phyloP scores from a whole-genome alignment of 2,113 vertebrate genomes.

The Pomatorhinus ruficollis region DNA sequence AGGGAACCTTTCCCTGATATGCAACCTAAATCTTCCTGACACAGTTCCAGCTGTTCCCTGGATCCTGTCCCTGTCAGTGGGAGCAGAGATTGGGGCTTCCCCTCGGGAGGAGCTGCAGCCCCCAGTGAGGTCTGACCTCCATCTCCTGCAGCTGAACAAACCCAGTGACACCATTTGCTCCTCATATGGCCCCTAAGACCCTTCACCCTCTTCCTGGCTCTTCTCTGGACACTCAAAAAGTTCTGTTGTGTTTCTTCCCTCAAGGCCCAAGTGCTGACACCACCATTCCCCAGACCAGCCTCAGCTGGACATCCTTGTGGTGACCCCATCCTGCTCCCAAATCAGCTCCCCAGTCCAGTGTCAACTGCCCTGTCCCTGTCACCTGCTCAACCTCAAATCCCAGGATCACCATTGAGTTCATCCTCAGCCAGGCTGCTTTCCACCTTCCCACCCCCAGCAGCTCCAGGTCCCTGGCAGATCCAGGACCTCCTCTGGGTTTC shows the following conservation, averaged over 20 bases:
- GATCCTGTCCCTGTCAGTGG: background rate
- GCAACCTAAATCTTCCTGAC: background rate
- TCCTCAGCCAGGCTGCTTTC: background rate
- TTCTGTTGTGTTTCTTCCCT: background rate
- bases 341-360: background rate
- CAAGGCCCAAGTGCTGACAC: fast-evolving
- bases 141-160: background rate
- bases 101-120: background rate
- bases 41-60: background rate
- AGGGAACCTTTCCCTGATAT: background rate
- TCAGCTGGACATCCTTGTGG: background rate
- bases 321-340: background rate
- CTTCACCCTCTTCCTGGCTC: background rate
- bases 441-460: background rate
- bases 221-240: background rate
- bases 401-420: background rate
- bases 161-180: background rate
- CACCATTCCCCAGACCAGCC: background rate
- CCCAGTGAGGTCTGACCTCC: background rate
- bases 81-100: background rate
- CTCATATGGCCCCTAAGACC: background rate
- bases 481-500: background rate
- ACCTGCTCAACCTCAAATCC: background rate
- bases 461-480: too few relatives aligned
- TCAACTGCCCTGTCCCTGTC: background rate